Evolutionary conservation across 2,113 vertebrate species (phyloP), one percentile per base, ranked within the genome.

Genomic region (Haemorhous mexicanus): DNA sequence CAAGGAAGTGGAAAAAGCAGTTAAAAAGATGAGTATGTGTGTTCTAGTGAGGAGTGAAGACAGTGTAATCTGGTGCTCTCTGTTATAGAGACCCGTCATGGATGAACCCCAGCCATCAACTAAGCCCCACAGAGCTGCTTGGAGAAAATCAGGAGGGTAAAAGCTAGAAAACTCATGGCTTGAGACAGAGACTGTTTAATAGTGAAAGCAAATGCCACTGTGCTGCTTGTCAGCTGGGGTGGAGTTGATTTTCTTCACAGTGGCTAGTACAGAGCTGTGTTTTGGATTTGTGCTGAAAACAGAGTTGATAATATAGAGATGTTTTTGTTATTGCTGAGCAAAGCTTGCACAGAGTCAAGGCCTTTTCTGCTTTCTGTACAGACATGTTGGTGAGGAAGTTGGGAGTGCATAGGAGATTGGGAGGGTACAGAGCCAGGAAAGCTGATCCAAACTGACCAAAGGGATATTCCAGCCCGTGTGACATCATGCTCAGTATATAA

Each of bases 81-180:
- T 86, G 33, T 86, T 86, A 39, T 9, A 63, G 62, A 84, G 7
- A 72, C 50, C 22, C n/a, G 33, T 53, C 47, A 28, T 28, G 55
- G 74, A 46, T 78, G 39, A 53, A 78, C 23, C 39, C 33, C 55
- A 62, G 33, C 10, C 23, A 33, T 37, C 46, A 61, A 9, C 18
- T 53, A 87, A 87, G 33, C 28, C 28, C 39, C 55, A 61, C 0
- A 0, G 8, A 61, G 33, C 37, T 0, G 0, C 73, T 39, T 22
- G 6, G 63, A 69, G 63, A 61, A 77, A 77, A 69, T 69, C 2
- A 3, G 37, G 22, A 37, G 27, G 46, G 27, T 62, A 33, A 62
- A 62, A 78, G 11, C 14, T 6, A 7, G 33, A 61, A 33, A 69
- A 37, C 4, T 28, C 12, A 8, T 16, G 12, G 18, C 5, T 46